Evolutionary conservation across 2,888 invertebrate species (phyloP).

Genomic region (Eucriotettix oculatus): DNA sequence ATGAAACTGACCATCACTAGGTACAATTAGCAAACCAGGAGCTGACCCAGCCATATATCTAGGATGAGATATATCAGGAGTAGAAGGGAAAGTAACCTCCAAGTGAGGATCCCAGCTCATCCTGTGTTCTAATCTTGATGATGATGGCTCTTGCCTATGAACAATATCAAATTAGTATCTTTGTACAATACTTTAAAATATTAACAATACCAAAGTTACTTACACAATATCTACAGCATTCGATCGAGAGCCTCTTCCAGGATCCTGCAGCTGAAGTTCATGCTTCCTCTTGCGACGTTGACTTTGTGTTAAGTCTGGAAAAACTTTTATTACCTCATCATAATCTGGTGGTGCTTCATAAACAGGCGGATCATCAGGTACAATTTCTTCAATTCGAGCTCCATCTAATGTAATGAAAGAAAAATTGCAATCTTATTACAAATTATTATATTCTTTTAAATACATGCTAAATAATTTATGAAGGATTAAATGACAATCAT

Average conservation of each 20-base stretch:
- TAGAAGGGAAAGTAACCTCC: neutral
- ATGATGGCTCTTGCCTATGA: neutral
- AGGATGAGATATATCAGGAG: neutral
- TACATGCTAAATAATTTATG: conserved; percentile 1
- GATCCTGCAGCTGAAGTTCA: neutral
- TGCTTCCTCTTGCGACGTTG: conserved; percentile 4
- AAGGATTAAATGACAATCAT: conserved; percentile 6
- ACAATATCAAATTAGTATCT: neutral
- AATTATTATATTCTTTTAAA: neutral
- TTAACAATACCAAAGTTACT: neutral
- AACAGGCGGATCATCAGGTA: conserved; percentile 42
- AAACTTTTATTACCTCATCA: conserved; percentile 42
- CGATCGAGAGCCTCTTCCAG: conserved; percentile 3
- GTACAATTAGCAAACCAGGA: neutral
- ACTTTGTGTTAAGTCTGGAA: conserved; percentile 3
- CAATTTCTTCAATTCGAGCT: conserved; percentile 30
- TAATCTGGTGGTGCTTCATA: conserved; percentile 59
- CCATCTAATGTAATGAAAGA: conserved; percentile 21
- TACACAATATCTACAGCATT: conserved; percentile 1
- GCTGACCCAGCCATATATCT: neutral
- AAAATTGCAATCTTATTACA: no score
- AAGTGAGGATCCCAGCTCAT: neutral
- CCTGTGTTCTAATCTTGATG: neutral
- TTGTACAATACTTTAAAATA: neutral
- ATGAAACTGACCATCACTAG: conserved; percentile 8